A percentile compares a stretch with the other conserved stretches of the same genome.
Conservation (phyloP, 2,113 vertebrate genomes). For the Prinia subflava region DNA sequence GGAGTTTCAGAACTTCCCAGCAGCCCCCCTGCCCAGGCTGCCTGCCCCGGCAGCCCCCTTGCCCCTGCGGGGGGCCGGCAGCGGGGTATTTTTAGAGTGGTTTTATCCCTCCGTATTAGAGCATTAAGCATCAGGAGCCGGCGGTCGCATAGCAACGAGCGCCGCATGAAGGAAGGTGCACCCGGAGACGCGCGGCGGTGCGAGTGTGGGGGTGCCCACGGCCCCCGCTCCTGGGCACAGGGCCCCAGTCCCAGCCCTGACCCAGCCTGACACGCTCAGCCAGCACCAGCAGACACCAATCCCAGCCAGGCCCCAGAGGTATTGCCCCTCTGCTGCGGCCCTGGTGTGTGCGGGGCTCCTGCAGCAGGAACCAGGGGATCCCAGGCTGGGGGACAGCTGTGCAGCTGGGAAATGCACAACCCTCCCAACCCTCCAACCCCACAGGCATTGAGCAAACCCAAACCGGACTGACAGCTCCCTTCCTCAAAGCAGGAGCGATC, state of each 20-base stretch:
- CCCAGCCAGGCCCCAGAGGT: rapidly evolving
- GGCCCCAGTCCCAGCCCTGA: not conserved
- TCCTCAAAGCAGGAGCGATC: not conserved
- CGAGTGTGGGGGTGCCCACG: not conserved
- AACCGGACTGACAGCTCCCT: conserved; percentile 14
- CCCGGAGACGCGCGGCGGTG: not conserved
- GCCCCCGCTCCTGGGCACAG: rapidly evolving
- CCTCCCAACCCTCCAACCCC: not conserved
- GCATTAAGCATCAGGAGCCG: conserved; percentile 62
- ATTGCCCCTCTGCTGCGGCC: rapidly evolving
- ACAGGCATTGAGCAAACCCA: not conserved
- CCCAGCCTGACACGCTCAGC: not conserved
- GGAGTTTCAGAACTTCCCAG: not conserved
- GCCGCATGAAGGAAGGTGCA: conserved; percentile 44
- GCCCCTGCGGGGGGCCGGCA: not conserved
- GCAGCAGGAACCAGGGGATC: not conserved
- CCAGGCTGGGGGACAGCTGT: not conserved
- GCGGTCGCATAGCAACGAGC: conserved; percentile 64
- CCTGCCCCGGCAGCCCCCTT: not conserved
- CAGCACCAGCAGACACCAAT: not conserved
- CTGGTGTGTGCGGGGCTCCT: not conserved
- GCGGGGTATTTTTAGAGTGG: conserved; percentile 54
- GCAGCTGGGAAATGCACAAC: not conserved
- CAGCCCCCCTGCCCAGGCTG: not conserved
- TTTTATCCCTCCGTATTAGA: conserved; percentile 62